phyloP scores from a whole-genome alignment of 2,888 invertebrate genomes.

The Cryptophagus acutangulus region DNA sequence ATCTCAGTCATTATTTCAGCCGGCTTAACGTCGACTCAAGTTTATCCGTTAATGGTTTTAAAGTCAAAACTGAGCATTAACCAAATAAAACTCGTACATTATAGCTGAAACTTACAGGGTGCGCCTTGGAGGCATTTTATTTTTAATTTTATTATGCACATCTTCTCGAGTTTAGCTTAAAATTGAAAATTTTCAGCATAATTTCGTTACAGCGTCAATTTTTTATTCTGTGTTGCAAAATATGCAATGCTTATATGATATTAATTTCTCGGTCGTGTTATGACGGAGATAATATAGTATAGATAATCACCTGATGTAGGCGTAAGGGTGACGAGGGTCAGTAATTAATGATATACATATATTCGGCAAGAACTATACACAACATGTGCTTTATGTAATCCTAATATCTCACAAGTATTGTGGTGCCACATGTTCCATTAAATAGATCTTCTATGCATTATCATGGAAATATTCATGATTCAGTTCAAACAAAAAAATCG shows the following conservation, averaged over 20 bases:
- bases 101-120: not conserved
- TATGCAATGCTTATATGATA: too few species aligned
- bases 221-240: too few species aligned
- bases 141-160: not conserved
- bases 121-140: not conserved
- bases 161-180: not conserved
- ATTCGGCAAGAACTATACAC: conserved; percentile 32
- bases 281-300: too few species aligned
- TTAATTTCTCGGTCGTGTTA: too few species aligned
- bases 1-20: conserved; percentile 38
- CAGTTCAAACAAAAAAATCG: too few species aligned
- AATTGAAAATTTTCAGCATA: too few species aligned
- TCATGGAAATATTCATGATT: too few species aligned
- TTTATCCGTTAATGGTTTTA: conserved; percentile 20
- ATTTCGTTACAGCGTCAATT: too few species aligned
- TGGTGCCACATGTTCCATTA: too few species aligned
- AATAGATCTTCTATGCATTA: too few species aligned
- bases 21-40: conserved; percentile 33
- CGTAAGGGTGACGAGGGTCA: conserved; percentile 37
- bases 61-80: conserved; percentile 14
- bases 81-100: conserved; percentile 7
- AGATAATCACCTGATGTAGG: conserved; percentile 41
- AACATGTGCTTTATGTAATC: conserved; percentile 28
- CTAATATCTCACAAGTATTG: too few species aligned
- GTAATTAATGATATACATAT: conserved; percentile 41